A percentile compares a stretch with the other conserved stretches of the same genome.
Conservation (phyloP, 2,113 vertebrate species). For the Irena cyanogastra region DNA sequence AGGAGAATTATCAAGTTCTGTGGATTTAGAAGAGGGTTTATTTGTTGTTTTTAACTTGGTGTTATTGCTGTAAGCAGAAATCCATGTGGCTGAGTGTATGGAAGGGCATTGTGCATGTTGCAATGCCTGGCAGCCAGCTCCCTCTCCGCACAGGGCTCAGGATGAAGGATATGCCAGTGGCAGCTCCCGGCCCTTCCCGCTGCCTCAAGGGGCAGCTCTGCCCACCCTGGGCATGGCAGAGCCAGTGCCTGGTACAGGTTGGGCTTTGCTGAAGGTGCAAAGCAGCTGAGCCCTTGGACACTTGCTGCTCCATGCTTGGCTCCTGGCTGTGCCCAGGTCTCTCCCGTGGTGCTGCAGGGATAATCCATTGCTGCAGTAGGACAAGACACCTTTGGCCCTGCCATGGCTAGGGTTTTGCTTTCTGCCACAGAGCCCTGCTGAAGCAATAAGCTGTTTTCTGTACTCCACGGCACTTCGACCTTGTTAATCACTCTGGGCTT, state of each 20-base stretch:
- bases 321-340: neutral
- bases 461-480: neutral
- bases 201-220: no score
- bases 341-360: neutral
- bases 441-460: neutral
- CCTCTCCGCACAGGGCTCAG: neutral
- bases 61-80: neutral
- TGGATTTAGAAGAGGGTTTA: neutral
- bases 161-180: neutral
- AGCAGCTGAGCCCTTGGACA: neutral
- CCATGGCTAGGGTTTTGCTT: neutral
- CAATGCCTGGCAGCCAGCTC: neutral
- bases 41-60: neutral
- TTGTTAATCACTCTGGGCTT: neutral
- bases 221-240: neutral
- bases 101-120: neutral
- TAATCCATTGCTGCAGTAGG: neutral
- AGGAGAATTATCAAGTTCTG: neutral
- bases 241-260: rapidly evolving
- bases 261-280: neutral
- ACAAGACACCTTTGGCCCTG: neutral
- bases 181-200: neutral
- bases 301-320: neutral
- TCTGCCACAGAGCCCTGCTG: neutral
- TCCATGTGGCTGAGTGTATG: neutral